A percentile compares a stretch with the other conserved stretches of the same genome.
These are phyloP conservation scores for Platycheirus albimanus DNA, from an alignment of 2,888 invertebrate species.

Conservation along the genomic window DNA sequence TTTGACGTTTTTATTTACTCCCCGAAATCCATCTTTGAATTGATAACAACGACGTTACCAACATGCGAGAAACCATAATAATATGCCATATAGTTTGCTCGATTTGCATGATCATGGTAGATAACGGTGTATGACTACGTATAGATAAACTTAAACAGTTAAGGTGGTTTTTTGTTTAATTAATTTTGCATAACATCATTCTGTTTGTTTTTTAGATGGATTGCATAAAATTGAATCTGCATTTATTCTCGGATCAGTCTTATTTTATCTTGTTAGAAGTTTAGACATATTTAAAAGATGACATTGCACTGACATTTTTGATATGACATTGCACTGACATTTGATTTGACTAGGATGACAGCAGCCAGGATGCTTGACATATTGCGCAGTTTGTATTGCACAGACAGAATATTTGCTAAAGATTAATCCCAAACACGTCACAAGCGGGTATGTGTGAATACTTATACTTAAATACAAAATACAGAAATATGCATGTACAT, in stretches of 20 bases:
- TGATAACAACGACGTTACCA: constrained; percentile 44
- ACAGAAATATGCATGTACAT: too few relatives aligned
- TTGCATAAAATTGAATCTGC: neutral
- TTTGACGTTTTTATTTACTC: constrained; percentile 74
- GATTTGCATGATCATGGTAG: constrained; percentile 14
- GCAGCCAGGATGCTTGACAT: constrained; percentile 21
- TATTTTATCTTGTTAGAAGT: constrained; percentile 9
- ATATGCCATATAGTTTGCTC: constrained; percentile 46
- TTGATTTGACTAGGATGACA: constrained; percentile 56
- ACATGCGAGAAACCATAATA: constrained; percentile 13
- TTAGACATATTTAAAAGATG: constrained; percentile 23
- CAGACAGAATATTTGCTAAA: constrained; percentile 43
- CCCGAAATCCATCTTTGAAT: constrained; percentile 69
- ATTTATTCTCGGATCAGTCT: too few relatives aligned
- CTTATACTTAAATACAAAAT: too few relatives aligned
- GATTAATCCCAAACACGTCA: constrained; percentile 1
- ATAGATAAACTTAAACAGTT: too few relatives aligned
- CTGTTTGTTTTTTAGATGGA: neutral
- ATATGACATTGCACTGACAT: constrained; percentile 53
- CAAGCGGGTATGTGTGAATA: too few relatives aligned
- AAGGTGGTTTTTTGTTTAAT: neutral
- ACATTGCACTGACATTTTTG: neutral
- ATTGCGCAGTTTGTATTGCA: constrained; percentile 51
- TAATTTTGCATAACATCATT: neutral
- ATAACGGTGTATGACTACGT: too few relatives aligned